Evolutionary conservation across 2,888 invertebrate species (phyloP).

Genomic region (Oxyscelio sp.): DNA sequence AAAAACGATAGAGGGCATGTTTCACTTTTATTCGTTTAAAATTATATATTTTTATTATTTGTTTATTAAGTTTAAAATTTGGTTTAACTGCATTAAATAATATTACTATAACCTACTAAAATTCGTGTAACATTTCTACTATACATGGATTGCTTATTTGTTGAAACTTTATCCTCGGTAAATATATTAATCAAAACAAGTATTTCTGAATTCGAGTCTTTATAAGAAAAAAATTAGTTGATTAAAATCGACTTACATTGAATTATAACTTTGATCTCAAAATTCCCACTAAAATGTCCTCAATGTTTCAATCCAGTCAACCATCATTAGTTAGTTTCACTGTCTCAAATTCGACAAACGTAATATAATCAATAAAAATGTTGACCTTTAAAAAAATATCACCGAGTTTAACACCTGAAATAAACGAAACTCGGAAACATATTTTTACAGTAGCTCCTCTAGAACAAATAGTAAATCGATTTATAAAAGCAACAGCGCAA

Average conservation of each 20-base stretch:
- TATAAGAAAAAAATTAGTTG: no score
- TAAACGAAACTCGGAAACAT: not conserved
- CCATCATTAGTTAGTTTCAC: not conserved
- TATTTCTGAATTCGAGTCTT: no score
- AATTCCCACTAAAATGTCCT: not conserved
- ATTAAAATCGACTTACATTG: constrained; percentile 6
- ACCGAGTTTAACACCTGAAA: constrained; percentile 22
- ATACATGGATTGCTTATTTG: no score
- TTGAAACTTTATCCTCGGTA: no score
- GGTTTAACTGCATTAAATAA: no score
- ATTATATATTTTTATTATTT: no score
- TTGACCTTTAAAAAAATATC: not conserved
- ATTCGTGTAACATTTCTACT: no score
- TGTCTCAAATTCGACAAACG: not conserved
- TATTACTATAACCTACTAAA: no score
- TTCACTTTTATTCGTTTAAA: no score
- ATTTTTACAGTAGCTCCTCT: not conserved
- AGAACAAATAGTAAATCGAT: not conserved
- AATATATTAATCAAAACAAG: no score
- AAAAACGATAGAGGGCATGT: not conserved
- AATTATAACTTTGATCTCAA: not conserved
- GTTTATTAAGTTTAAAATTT: no score
- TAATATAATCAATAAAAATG: not conserved
- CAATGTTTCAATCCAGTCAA: constrained; percentile 17
- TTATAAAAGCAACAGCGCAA: not conserved